Conservation (phyloP, 1,140 invertebrate species). For the Achatina immaculata region DNA sequence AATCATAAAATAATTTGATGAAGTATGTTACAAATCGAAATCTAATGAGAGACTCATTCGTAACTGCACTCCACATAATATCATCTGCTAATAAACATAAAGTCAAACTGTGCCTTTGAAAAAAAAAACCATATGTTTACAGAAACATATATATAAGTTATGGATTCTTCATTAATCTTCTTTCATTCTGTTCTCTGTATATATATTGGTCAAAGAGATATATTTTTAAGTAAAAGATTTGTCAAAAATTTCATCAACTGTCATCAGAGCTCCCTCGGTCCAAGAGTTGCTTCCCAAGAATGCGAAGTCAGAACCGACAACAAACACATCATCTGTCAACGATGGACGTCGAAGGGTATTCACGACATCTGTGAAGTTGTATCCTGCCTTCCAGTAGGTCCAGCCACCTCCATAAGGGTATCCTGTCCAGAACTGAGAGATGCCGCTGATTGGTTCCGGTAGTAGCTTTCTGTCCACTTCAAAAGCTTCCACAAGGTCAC, state of each 20-base stretch:
- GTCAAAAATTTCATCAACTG: not conserved
- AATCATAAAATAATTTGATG: too few relatives aligned
- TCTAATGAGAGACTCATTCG: too few relatives aligned
- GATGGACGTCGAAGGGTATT: not conserved
- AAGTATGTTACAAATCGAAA: too few relatives aligned
- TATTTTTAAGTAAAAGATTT: constrained; percentile 5
- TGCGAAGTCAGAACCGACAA: constrained; percentile 20
- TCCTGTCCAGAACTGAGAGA: not conserved
- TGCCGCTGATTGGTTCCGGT: constrained; percentile 6
- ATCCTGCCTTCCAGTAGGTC: not conserved
- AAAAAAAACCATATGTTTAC: too few relatives aligned
- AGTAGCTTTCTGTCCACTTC: not conserved
- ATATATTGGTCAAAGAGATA: too few relatives aligned
- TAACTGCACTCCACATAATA: too few relatives aligned
- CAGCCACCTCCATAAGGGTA: not conserved
- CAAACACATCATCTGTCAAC: constrained; percentile 9
- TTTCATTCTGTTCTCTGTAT: too few relatives aligned
- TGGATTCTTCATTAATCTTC: too few relatives aligned
- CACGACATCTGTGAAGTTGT: not conserved
- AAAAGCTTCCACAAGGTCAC: not conserved
- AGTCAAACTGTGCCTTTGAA: too few relatives aligned
- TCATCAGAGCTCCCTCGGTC: not conserved
- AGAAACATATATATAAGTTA: too few relatives aligned
- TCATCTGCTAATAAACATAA: too few relatives aligned
- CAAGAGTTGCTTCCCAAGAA: not conserved